Evolutionary conservation across 2,888 invertebrate genomes (phyloP).

Genomic region (Leptinotarsa tumamoca): DNA sequence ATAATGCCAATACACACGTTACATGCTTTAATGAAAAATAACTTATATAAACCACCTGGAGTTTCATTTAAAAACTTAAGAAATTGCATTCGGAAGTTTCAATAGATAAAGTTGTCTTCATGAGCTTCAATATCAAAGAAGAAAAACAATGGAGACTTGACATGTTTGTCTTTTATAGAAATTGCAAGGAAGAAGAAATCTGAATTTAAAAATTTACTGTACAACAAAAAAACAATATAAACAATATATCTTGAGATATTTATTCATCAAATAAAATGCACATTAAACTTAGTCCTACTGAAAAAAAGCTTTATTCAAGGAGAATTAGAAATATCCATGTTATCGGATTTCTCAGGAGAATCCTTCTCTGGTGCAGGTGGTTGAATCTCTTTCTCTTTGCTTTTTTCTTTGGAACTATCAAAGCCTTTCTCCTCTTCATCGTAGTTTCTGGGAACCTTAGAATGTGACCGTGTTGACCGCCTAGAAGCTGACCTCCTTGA

Average conservation of each 20-base stretch:
- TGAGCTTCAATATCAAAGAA: no score
- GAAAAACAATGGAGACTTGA: no score
- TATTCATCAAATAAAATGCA: not conserved
- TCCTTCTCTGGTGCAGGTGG: constrained; percentile 67
- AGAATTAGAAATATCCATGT: constrained; percentile 85
- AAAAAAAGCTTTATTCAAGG: constrained; percentile 68
- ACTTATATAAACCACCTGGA: no score
- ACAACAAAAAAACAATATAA: no score
- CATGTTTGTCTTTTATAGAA: no score
- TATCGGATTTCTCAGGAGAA: constrained; percentile 72
- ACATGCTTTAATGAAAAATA: no score
- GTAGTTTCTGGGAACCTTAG: constrained; percentile 68
- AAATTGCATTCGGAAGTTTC: no score
- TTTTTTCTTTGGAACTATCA: constrained; percentile 63
- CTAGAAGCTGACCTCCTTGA: constrained; percentile 47
- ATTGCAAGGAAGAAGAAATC: not conserved
- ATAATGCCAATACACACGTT: no score
- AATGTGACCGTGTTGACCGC: constrained; percentile 56
- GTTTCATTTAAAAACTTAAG: no score
- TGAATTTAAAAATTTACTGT: no score
- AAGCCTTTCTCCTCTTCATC: constrained; percentile 70
- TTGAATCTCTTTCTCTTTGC: constrained; percentile 47
- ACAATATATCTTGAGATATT: not conserved
- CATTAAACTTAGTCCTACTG: not conserved
- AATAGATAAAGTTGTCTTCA: no score